These are phyloP conservation scores for Aphis gossypii DNA, from an alignment of 1,140 invertebrate genomes.

Conservation along the genomic window DNA sequence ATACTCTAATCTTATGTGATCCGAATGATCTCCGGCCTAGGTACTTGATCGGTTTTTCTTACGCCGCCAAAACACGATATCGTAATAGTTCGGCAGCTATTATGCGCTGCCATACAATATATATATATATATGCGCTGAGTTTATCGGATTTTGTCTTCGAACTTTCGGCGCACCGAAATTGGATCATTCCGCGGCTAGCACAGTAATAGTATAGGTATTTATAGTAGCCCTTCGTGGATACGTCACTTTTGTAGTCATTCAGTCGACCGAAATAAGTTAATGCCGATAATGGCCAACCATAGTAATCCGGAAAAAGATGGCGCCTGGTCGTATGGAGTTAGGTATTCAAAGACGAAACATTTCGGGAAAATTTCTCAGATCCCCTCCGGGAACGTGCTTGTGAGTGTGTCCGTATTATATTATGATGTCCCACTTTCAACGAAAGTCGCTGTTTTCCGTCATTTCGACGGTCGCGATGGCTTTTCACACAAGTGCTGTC, in stretches of 20 bases:
- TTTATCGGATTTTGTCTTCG: not conserved
- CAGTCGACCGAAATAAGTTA: not conserved
- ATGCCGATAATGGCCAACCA: not conserved
- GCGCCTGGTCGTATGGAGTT: not conserved
- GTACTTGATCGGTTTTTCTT: too few species aligned
- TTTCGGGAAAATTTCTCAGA: not conserved
- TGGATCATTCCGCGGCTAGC: not conserved
- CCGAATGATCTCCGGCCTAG: not conserved
- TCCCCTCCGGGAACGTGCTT: not conserved
- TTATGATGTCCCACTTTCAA: not conserved
- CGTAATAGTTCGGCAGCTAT: not conserved
- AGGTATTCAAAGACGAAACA: not conserved
- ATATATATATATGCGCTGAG: not conserved
- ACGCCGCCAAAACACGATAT: not conserved
- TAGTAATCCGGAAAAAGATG: not conserved
- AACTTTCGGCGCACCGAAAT: not conserved
- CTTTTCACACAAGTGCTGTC: too few species aligned
- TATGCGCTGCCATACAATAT: not conserved
- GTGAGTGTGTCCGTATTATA: not conserved
- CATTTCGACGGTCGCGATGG: not conserved
- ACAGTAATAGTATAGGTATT: not conserved
- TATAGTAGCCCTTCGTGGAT: not conserved
- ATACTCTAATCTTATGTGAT: not conserved
- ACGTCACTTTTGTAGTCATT: conserved; percentile 17
- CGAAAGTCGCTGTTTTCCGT: not conserved